These are phyloP conservation scores for Sarcophaga caerulescens DNA, from an alignment of 2,888 invertebrate species.

Conservation along the genomic window DNA sequence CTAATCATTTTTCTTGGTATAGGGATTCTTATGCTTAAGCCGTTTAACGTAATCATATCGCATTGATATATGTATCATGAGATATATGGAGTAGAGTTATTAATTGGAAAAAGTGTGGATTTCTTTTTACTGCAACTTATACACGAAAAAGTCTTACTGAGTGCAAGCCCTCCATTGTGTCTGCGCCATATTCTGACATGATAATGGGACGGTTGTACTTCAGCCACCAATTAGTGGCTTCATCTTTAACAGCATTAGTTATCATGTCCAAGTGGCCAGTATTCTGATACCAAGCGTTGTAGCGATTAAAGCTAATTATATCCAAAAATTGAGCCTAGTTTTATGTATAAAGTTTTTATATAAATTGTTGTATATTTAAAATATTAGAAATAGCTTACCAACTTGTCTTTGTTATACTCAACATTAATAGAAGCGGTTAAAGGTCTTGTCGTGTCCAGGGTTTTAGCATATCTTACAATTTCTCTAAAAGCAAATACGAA, in stretches of 20 bases:
- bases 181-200: constrained; percentile 98
- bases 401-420: constrained; percentile 83
- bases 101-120: no score
- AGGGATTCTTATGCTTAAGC: no score
- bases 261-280: constrained; percentile 91
- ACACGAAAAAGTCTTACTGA: constrained; percentile 83
- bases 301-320: constrained; percentile 96
- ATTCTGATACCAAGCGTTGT: constrained; percentile 97
- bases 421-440: constrained; percentile 91
- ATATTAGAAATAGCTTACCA: constrained; percentile 81
- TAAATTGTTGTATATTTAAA: background rate
- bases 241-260: constrained; percentile 85
- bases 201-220: constrained; percentile 93
- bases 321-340: constrained; percentile 89
- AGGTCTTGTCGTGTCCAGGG: constrained; percentile 90
- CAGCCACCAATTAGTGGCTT: constrained; percentile 90
- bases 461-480: constrained; percentile 88
- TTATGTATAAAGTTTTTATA: background rate
- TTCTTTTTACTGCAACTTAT: no score
- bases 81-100: no score
- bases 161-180: constrained; percentile 95
- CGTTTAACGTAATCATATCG: no score
- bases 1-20: no score
- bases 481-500: constrained; percentile 81
- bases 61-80: no score